phyloP scores from a whole-genome alignment of 2,113 vertebrate genomes.

The Puma concolor region DNA sequence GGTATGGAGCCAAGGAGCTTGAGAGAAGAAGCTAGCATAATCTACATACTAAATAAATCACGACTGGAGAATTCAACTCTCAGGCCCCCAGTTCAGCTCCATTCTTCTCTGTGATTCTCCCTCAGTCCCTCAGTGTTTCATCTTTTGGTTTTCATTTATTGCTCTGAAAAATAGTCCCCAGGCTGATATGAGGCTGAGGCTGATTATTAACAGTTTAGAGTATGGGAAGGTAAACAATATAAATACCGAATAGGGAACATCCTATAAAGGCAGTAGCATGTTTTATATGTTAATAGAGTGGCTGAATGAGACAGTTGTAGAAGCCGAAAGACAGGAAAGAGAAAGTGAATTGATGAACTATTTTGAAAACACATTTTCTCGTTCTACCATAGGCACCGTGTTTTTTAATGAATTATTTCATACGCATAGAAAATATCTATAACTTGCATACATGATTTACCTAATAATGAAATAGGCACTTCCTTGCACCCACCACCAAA shows the following conservation, averaged over 20 bases:
- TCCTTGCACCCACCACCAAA: background rate
- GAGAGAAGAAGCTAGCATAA: background rate
- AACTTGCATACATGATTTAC: background rate
- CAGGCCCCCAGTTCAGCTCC: background rate
- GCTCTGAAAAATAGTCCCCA: background rate
- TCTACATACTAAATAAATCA: background rate
- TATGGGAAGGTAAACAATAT: background rate
- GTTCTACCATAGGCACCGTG: background rate
- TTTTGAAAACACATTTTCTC: slow-evolving; percentile 25
- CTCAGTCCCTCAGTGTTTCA: background rate
- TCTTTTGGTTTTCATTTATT: slow-evolving; percentile 24
- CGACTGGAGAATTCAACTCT: slow-evolving; percentile 4
- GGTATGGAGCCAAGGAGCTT: background rate
- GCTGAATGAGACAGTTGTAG: background rate
- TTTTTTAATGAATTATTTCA: background rate
- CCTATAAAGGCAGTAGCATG: background rate
- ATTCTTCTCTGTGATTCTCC: background rate
- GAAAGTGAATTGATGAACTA: background rate
- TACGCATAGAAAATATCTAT: background rate
- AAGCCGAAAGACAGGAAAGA: background rate
- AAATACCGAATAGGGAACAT: background rate
- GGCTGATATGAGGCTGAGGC: background rate
- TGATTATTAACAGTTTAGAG: slow-evolving; percentile 8
- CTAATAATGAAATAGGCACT: background rate
- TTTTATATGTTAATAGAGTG: background rate